phyloP scores from a whole-genome alignment of 2,888 invertebrate species.

The Stratiomys singularior region DNA sequence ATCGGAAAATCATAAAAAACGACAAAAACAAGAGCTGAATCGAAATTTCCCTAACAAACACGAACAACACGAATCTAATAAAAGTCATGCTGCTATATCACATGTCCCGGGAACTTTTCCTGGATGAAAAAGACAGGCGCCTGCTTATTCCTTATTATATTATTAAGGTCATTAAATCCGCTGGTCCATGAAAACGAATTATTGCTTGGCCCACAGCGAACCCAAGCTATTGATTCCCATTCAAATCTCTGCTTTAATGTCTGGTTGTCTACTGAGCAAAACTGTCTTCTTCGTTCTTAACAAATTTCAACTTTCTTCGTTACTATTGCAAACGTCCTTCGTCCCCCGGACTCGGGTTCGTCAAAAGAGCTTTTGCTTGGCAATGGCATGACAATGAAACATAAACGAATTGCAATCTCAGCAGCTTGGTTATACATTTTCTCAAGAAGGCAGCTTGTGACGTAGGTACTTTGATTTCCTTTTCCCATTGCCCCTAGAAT shows the following conservation, averaged over 20 bases:
- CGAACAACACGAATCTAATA: no score
- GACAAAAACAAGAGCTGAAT: no score
- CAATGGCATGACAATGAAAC: constrained; percentile 28
- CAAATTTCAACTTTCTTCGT: neutral
- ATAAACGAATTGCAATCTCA: constrained; percentile 42
- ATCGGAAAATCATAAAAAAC: no score
- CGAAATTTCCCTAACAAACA: no score
- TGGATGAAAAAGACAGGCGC: no score
- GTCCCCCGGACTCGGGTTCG: neutral
- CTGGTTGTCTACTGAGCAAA: neutral
- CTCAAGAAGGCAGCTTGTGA: constrained; percentile 5
- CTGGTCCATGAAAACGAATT: constrained; percentile 27
- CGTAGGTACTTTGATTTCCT: constrained; percentile 13
- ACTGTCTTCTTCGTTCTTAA: neutral
- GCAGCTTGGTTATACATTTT: constrained; percentile 6
- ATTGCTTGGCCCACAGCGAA: neutral
- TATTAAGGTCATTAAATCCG: constrained; percentile 14
- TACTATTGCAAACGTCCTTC: neutral
- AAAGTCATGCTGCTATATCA: no score
- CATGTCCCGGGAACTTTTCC: no score
- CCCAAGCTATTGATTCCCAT: constrained; percentile 13
- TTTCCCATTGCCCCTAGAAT: neutral
- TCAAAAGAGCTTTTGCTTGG: constrained; percentile 1
- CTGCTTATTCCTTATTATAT: neutral
- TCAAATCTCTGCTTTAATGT: constrained; percentile 21